Evolutionary conservation across 2,888 invertebrate species (phyloP).

Genomic region (Lithophane ornitopus): DNA sequence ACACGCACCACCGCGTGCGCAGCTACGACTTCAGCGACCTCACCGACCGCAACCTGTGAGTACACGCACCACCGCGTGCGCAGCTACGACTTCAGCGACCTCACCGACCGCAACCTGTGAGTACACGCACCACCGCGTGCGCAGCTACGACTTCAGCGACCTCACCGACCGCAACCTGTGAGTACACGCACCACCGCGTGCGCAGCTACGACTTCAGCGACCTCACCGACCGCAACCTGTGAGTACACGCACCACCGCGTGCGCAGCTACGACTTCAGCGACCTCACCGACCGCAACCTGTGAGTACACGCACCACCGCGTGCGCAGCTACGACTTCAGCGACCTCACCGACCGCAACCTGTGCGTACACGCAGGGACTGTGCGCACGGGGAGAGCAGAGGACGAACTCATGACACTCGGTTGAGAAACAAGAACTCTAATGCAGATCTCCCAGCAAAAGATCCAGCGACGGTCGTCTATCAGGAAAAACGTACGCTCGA

Average conservation of each 20-base stretch:
- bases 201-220: slow-evolving; percentile 97
- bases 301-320: slow-evolving; percentile 97
- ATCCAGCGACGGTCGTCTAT: not conserved
- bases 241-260: slow-evolving; percentile 97
- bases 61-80: slow-evolving; percentile 98
- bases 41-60: slow-evolving; percentile 80
- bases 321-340: slow-evolving; percentile 98
- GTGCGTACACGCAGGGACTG: slow-evolving; percentile 81
- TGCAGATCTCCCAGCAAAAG: not conserved
- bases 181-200: slow-evolving; percentile 97
- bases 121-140: slow-evolving; percentile 98
- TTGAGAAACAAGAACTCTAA: not conserved
- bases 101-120: slow-evolving; percentile 81
- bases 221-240: slow-evolving; percentile 82
- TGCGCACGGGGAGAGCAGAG: not conserved
- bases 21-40: slow-evolving; percentile 96
- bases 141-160: slow-evolving; percentile 97
- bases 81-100: slow-evolving; percentile 96
- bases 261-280: slow-evolving; percentile 97
- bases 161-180: slow-evolving; percentile 82
- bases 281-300: slow-evolving; percentile 83
- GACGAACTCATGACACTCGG: not conserved
- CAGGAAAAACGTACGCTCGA: too few species aligned
- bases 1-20: slow-evolving; percentile 98
- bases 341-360: slow-evolving; percentile 84